These are phyloP conservation scores for Semibalanus balanoides DNA, from an alignment of 1,140 invertebrate genomes.

Conservation along the genomic window DNA sequence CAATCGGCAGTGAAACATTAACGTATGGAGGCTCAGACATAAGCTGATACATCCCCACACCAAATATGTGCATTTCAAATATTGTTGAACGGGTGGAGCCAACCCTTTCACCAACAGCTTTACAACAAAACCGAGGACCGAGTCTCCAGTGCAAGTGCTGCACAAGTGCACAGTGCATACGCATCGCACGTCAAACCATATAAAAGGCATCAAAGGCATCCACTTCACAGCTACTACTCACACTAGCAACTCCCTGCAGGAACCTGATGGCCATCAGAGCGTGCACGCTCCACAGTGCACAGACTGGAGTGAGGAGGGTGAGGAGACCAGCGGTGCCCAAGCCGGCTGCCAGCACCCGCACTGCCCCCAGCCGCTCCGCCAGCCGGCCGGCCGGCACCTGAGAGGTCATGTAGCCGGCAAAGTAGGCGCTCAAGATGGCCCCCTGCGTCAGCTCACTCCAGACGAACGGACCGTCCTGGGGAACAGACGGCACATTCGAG, in stretches of 20 bases:
- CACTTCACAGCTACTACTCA: too few species aligned
- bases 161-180: neutral
- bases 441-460: constrained; percentile 55
- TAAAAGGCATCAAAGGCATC: too few species aligned
- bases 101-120: too few species aligned
- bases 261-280: constrained; percentile 11
- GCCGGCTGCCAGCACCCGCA: constrained; percentile 49
- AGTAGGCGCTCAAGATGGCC: constrained; percentile 51
- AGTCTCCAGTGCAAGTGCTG: too few species aligned
- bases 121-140: neutral
- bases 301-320: constrained; percentile 43
- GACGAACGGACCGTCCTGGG: constrained; percentile 57
- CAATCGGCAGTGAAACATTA: too few species aligned
- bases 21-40: too few species aligned
- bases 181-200: too few species aligned
- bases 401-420: constrained; percentile 53
- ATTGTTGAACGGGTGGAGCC: too few species aligned
- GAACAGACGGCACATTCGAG: too few species aligned
- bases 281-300: constrained; percentile 5
- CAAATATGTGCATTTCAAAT: too few species aligned
- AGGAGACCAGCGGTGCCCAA: constrained; percentile 52
- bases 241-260: constrained; percentile 5
- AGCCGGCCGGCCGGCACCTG: constrained; percentile 60
- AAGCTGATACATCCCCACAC: too few species aligned
- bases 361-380: constrained; percentile 53